Conservation (phyloP, 2,797 vertebrate genomes). For the Carapus acus region DNA sequence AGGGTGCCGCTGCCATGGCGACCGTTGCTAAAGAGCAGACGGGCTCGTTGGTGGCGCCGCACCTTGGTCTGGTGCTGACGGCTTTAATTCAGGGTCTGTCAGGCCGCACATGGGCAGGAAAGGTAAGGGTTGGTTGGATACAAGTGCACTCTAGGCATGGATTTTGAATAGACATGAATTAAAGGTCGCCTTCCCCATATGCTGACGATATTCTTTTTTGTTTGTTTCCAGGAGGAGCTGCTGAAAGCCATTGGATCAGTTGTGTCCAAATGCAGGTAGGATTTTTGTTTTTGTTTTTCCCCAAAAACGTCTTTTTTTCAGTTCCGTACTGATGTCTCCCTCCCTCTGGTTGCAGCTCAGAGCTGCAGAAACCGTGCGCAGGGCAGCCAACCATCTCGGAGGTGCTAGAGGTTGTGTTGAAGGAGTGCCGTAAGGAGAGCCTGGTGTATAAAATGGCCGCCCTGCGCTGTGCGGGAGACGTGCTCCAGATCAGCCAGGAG, state of each 20-base stretch:
- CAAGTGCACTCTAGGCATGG: too few species aligned
- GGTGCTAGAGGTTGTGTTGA: slow-evolving; percentile 82
- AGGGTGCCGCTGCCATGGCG: slow-evolving; percentile 93
- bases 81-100: slow-evolving; percentile 87
- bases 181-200: background rate
- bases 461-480: slow-evolving; percentile 78
- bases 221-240: slow-evolving; percentile 83
- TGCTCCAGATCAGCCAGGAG: slow-evolving; percentile 82
- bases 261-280: slow-evolving; percentile 85
- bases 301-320: background rate
- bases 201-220: background rate
- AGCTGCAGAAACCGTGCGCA: slow-evolving; percentile 78
- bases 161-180: too few species aligned
- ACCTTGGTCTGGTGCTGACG: slow-evolving; percentile 86
- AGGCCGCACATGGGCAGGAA: slow-evolving; percentile 94
- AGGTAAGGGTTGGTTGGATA: slow-evolving; percentile 69
- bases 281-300: background rate
- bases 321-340: background rate
- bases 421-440: slow-evolving; percentile 90
- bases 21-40: slow-evolving; percentile 92
- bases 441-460: slow-evolving; percentile 88
- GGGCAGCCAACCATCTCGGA: slow-evolving; percentile 80
- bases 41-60: slow-evolving; percentile 83
- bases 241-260: slow-evolving; percentile 91
- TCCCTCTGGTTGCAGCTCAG: slow-evolving; percentile 63